phyloP scores from a whole-genome alignment of 2,888 invertebrate species.

The Apotomis betuletana region DNA sequence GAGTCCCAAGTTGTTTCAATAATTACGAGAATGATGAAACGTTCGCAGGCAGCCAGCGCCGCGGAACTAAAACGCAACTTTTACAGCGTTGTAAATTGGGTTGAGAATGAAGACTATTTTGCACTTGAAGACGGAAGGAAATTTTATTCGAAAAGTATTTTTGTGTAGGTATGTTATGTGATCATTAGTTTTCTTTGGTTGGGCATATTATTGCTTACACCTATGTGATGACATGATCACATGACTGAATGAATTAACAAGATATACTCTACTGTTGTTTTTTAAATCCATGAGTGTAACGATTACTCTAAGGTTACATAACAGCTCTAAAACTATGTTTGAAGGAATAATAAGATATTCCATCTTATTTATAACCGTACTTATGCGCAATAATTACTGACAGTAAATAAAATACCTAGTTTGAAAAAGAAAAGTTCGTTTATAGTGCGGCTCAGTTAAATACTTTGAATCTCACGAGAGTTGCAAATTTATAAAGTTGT shows the following conservation, averaged over 20 bases:
- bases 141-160: too few species aligned
- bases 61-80: not conserved
- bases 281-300: too few species aligned
- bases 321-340: too few species aligned
- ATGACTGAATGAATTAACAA: too few species aligned
- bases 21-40: not conserved
- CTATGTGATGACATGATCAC: too few species aligned
- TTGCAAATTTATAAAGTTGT: conserved; percentile 33
- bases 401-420: not conserved
- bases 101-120: not conserved
- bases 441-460: conserved; percentile 16
- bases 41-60: not conserved
- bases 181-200: too few species aligned
- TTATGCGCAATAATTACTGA: not conserved
- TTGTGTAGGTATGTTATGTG: too few species aligned
- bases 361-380: not conserved
- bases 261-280: too few species aligned
- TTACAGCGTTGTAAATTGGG: not conserved
- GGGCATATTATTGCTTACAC: too few species aligned
- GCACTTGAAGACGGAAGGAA: not conserved
- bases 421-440: conserved; percentile 18
- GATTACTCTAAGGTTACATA: too few species aligned
- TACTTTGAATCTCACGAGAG: conserved; percentile 18
- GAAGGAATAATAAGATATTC: too few species aligned
- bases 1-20: not conserved